Conservation (phyloP, 2,113 vertebrate species). For the Rynchops niger region DNA sequence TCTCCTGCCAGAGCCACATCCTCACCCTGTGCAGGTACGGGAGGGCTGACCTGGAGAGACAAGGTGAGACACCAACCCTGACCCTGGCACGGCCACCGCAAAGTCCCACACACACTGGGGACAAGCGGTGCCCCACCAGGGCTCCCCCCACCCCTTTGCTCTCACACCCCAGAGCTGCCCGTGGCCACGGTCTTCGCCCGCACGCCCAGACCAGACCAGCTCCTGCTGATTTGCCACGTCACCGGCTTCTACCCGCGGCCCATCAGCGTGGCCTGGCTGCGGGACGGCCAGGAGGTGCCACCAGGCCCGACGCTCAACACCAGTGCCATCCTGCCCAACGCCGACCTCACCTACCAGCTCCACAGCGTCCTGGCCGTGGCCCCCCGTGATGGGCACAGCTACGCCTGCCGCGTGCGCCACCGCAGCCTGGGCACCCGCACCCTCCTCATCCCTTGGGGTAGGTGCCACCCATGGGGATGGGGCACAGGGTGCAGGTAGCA, state of each 20-base stretch:
- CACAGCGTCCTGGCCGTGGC: neutral
- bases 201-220: neutral
- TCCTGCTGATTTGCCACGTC: neutral
- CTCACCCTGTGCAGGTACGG: neutral
- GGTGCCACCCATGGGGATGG: neutral
- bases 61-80: neutral
- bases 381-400: neutral
- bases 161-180: neutral
- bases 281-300: neutral
- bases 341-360: conserved; percentile 32
- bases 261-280: conserved; percentile 11
- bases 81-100: neutral
- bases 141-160: neutral
- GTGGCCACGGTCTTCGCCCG: neutral
- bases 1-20: neutral
- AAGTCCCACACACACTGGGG: neutral
- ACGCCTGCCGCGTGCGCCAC: neutral
- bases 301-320: neutral
- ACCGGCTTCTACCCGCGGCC: neutral
- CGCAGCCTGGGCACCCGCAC: neutral
- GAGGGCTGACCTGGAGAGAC: neutral
- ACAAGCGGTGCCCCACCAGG: rapidly evolving
- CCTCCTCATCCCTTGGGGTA: conserved; percentile 21
- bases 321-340: neutral
- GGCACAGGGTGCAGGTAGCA: too few species aligned